A percentile compares a stretch with the other conserved stretches of the same genome.
Evolutionary conservation across 35 echinoderm and acorn worm genomes (phyloP).

Genomic region (Ptychodera flava): DNA sequence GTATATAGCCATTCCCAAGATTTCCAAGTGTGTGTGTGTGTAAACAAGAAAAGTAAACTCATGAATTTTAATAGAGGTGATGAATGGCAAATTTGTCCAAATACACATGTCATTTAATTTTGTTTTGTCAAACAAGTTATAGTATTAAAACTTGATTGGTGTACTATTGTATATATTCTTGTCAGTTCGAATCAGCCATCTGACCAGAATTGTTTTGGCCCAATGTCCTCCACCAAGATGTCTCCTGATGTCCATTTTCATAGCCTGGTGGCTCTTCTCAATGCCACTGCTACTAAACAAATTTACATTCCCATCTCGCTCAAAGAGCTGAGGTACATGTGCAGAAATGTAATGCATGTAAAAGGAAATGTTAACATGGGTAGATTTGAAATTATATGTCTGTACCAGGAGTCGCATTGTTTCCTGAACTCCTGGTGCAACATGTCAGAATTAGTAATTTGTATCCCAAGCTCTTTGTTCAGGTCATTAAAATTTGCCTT

Average conservation of each 20-base stretch:
- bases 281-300: not conserved
- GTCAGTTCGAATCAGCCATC: not conserved
- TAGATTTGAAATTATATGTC: not conserved
- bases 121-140: too few relatives aligned
- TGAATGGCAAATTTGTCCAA: too few relatives aligned
- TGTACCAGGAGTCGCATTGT: not conserved
- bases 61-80: too few relatives aligned
- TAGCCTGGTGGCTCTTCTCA: not conserved
- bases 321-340: not conserved
- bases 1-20: too few relatives aligned
- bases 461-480: not conserved
- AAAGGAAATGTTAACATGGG: not conserved
- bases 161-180: too few relatives aligned
- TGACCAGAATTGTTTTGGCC: not conserved
- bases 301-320: not conserved
- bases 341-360: not conserved
- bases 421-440: not conserved
- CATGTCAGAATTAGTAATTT: not conserved
- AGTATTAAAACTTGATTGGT: too few relatives aligned
- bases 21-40: too few relatives aligned
- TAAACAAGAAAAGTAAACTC: too few relatives aligned
- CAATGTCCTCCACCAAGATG: not conserved
- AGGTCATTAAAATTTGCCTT: not conserved
- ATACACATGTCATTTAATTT: too few relatives aligned
- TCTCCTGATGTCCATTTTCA: not conserved